phyloP scores from a whole-genome alignment of 2,888 invertebrate genomes.

The Lampropteryx suffumata region DNA sequence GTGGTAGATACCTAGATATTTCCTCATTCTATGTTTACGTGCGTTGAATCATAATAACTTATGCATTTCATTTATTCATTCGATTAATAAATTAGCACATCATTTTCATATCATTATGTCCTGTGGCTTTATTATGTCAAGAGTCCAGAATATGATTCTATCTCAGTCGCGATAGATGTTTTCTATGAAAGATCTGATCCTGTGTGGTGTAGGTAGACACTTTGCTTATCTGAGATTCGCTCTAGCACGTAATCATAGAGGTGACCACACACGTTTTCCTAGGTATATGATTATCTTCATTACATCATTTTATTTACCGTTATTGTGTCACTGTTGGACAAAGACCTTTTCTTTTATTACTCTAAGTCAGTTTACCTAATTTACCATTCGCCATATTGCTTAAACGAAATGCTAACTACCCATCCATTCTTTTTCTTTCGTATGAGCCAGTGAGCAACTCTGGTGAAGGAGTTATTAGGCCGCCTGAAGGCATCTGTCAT shows the following conservation, averaged over 20 bases:
- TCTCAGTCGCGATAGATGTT: background rate
- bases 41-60: conserved; percentile 18
- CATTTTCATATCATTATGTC: conserved; percentile 15
- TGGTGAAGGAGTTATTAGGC: too few species aligned
- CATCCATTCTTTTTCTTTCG: too few species aligned
- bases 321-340: too few species aligned
- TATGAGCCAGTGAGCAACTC: too few species aligned
- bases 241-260: conserved; percentile 3
- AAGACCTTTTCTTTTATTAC: background rate
- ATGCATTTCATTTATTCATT: conserved; percentile 2
- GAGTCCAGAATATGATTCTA: too few species aligned
- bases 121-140: background rate
- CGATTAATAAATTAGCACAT: conserved; percentile 13
- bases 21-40: conserved; percentile 11
- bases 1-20: conserved; percentile 10
- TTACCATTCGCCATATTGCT: too few species aligned
- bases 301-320: too few species aligned
- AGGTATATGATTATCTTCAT: background rate
- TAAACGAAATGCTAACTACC: too few species aligned
- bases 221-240: conserved; percentile 5
- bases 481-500: too few species aligned
- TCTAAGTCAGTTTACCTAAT: too few species aligned
- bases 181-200: conserved; percentile 2
- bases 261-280: conserved; percentile 7
- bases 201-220: background rate